Evolutionary conservation across 2,888 invertebrate species (phyloP).

Genomic region (Nomada ruficornis): DNA sequence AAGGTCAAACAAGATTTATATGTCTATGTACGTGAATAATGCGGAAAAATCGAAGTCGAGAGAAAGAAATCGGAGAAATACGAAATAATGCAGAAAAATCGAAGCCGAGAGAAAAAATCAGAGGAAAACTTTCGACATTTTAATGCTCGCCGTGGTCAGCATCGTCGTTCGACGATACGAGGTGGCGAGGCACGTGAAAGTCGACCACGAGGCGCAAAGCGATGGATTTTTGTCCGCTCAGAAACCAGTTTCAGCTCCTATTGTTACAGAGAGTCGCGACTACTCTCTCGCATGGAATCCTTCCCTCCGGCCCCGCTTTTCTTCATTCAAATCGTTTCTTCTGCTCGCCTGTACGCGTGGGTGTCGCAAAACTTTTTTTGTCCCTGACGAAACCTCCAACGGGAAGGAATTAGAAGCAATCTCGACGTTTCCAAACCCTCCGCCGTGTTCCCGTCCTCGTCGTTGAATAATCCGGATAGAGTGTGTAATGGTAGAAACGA

Average conservation of each 20-base stretch:
- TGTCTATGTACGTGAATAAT: too few species aligned
- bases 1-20: too few species aligned
- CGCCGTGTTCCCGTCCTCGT: not conserved
- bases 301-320: slow-evolving; percentile 36
- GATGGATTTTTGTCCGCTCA: slow-evolving; percentile 55
- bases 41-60: too few species aligned
- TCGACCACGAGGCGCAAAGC: slow-evolving; percentile 61
- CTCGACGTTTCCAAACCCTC: not conserved
- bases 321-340: slow-evolving; percentile 33
- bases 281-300: slow-evolving; percentile 41
- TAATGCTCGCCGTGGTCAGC: slow-evolving; percentile 53
- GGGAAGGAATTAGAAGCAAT: slow-evolving; percentile 6
- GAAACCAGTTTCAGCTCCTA: slow-evolving; percentile 68
- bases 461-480: not conserved
- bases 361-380: slow-evolving; percentile 26
- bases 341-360: slow-evolving; percentile 15
- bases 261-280: slow-evolving; percentile 54
- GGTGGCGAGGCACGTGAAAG: slow-evolving; percentile 61
- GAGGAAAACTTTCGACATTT: slow-evolving; percentile 10
- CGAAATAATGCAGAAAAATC: too few species aligned
- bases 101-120: not conserved
- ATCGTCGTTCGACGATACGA: slow-evolving; percentile 59
- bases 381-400: slow-evolving; percentile 14
- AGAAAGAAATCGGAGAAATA: too few species aligned
- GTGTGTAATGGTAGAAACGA: too few species aligned